These are phyloP conservation scores for Meteorus sp. DNA, from an alignment of 1,140 invertebrate species.

Conservation along the genomic window DNA sequence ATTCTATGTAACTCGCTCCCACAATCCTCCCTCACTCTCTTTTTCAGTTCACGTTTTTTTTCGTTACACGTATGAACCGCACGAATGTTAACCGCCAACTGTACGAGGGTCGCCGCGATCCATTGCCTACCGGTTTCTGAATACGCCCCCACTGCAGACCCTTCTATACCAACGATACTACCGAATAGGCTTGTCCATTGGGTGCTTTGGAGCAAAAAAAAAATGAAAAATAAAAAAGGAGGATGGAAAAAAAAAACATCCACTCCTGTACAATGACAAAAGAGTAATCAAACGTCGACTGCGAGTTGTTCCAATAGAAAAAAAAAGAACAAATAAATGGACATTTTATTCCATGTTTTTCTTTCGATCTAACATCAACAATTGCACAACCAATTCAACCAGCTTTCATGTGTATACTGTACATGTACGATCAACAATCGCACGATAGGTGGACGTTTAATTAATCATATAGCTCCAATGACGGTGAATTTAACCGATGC, in stretches of 20 bases:
- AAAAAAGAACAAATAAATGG: neutral
- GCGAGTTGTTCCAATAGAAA: neutral
- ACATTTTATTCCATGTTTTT: neutral
- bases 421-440: too few species aligned
- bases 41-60: neutral
- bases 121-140: slow-evolving; percentile 35
- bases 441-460: too few species aligned
- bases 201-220: too few species aligned
- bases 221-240: too few species aligned
- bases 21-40: too few species aligned
- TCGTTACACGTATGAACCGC: slow-evolving; percentile 28
- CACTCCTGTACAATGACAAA: neutral
- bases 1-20: too few species aligned
- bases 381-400: neutral
- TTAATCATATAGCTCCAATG: too few species aligned
- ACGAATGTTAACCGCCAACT: slow-evolving; percentile 43
- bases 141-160: slow-evolving; percentile 24
- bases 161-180: slow-evolving; percentile 29
- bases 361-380: too few species aligned
- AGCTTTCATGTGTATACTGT: neutral
- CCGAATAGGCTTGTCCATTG: slow-evolving; percentile 26
- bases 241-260: neutral
- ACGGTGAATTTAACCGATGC: too few species aligned
- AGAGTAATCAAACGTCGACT: slow-evolving; percentile 1
- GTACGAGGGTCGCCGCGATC: slow-evolving; percentile 43